These are phyloP conservation scores for Cyanistes caeruleus DNA, from an alignment of 2,113 vertebrate genomes.

Conservation along the genomic window DNA sequence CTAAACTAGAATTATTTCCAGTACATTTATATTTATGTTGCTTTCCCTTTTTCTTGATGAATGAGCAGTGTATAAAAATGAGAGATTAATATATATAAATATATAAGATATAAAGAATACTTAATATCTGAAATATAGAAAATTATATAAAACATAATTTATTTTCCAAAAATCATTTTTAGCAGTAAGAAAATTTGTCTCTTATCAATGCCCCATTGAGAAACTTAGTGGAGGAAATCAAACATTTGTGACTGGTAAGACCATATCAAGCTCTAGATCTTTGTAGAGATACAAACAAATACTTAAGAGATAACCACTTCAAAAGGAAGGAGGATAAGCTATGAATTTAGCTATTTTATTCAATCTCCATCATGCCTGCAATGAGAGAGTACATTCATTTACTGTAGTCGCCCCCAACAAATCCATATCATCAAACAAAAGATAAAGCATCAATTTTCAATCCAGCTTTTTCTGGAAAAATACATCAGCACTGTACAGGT, in stretches of 20 bases:
- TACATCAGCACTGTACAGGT: background rate
- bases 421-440: background rate
- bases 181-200: background rate
- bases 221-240: background rate
- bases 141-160: background rate
- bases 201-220: background rate
- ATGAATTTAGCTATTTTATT: background rate
- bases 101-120: background rate
- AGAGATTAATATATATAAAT: background rate
- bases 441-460: background rate
- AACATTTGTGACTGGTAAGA: background rate
- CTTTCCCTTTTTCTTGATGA: background rate
- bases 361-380: background rate
- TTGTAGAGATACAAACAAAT: background rate
- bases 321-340: background rate
- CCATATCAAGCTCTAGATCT: background rate
- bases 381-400: background rate
- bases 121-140: background rate
- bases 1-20: background rate
- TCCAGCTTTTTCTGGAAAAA: background rate
- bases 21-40: background rate
- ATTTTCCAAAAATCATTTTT: background rate
- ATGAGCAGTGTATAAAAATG: background rate
- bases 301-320: background rate
- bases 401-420: background rate